Evolutionary conservation across 2,113 vertebrate species (phyloP), one percentile per base, ranked within the genome.

Genomic region (Ophthalmotilapia sp.): DNA sequence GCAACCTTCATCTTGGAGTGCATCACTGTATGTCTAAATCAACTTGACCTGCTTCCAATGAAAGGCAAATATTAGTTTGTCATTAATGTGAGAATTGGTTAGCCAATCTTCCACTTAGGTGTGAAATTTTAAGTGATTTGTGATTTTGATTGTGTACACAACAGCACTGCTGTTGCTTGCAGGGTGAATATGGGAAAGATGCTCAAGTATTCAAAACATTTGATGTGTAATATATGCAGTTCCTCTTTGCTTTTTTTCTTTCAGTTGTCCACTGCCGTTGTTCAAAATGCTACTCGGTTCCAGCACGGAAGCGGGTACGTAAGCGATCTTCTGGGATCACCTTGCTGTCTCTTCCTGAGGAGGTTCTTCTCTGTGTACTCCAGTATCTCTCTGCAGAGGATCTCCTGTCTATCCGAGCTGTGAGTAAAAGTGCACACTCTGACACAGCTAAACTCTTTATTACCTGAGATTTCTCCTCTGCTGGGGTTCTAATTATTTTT

Each of bases 341-440:
- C 0, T 90, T 99, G 81, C 89, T 99, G 89, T 97, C 95, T 38
- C 97, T 99, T 7, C 99, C 98, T 0, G 98, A 99, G 90, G 99
- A 99, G 36, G 96, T 98, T 15, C 96, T 99, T 49, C 97, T 99
- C 12, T 99, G 96, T 33, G 96, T 99, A 38, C 95, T 99, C 62
- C 97, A 97, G 84, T 98, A 97, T 84, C 97, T 99, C 23, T 97
- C 98, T 40, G 98, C 97, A 10, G 97, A 97, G 82, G 98, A 99
- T 86, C 95, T 99, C 88, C 97, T 99, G 36, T 97, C 97, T 1
- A 89, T 99, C 91, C 95, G 98, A 97, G 97, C 97, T 10, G 99
- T 99, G 93, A 98, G 98, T 96, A 19, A 42, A 90, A 53, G 26
- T 77, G 26, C 73, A n/a, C 26, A n/a, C 17, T 77, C 17, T 77